These are phyloP conservation scores for Xestoiulus laeticollis DNA, from an alignment of 2,888 invertebrate genomes.

Conservation along the genomic window DNA sequence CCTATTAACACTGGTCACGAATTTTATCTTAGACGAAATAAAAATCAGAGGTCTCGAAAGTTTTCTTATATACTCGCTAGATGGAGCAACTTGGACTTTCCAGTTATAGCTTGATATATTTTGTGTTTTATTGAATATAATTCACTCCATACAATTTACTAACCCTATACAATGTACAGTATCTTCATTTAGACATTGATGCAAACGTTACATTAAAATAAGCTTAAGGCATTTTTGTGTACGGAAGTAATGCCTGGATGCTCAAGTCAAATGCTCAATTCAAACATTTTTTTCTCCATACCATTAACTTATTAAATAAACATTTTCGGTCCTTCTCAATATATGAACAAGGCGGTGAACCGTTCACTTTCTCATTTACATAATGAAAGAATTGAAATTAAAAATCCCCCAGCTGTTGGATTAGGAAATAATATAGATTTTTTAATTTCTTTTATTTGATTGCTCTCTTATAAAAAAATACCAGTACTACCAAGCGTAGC, in stretches of 20 bases:
- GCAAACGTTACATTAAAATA: not conserved
- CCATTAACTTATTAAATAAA: constrained; percentile 19
- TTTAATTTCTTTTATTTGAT: not conserved
- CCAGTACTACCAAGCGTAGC: too few species aligned
- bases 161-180: too few species aligned
- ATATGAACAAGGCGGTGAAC: not conserved
- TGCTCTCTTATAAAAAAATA: not conserved
- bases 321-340: not conserved
- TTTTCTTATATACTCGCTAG: not conserved
- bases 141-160: not conserved
- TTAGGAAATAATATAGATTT: not conserved
- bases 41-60: too few species aligned
- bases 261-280: constrained; percentile 16
- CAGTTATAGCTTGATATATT: not conserved
- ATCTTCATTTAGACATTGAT: not conserved
- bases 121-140: not conserved
- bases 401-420: not conserved
- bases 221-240: not conserved
- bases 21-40: too few species aligned
- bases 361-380: not conserved
- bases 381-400: constrained; percentile 14
- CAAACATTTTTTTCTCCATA: not conserved
- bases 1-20: too few species aligned
- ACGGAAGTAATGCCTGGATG: constrained; percentile 24
- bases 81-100: not conserved